Evolutionary conservation across 1,140 invertebrate species (phyloP).

Genomic region (Megathymus violae): DNA sequence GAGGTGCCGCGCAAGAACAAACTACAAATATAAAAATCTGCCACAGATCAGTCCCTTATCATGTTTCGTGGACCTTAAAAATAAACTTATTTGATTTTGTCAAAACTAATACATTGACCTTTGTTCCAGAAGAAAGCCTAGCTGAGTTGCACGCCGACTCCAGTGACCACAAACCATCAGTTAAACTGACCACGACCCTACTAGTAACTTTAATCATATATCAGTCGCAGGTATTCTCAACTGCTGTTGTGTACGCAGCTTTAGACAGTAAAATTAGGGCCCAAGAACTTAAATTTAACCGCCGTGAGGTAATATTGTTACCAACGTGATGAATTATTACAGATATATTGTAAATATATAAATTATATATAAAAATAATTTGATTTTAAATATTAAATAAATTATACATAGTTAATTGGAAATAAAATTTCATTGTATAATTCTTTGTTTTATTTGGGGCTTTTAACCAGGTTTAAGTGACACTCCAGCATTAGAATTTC

Average conservation of each 20-base stretch:
- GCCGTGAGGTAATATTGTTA: constrained; percentile 54
- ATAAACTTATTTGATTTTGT: too few species aligned
- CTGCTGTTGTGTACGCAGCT: constrained; percentile 47
- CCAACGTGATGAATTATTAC: constrained; percentile 64
- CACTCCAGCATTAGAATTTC: too few species aligned
- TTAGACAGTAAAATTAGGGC: constrained; percentile 45
- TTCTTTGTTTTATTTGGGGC: constrained; percentile 40
- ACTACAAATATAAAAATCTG: too few species aligned
- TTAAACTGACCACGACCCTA: constrained; percentile 49
- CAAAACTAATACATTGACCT: constrained; percentile 43
- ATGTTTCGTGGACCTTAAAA: too few species aligned
- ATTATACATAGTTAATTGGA: constrained; percentile 70
- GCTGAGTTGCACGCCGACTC: constrained; percentile 67
- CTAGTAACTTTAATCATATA: constrained; percentile 49
- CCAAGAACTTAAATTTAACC: constrained; percentile 48
- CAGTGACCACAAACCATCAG: constrained; percentile 41
- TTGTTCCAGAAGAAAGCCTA: constrained; percentile 77
- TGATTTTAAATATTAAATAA: constrained; percentile 57
- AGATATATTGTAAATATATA: constrained; percentile 45
- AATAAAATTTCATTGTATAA: constrained; percentile 66
- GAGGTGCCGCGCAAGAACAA: too few species aligned
- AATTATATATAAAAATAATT: constrained; percentile 43
- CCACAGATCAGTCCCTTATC: too few species aligned
- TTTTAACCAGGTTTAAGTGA: too few species aligned
- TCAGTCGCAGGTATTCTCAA: constrained; percentile 46